Evolutionary conservation across 2,888 invertebrate species (phyloP), one percentile per base, ranked within the genome.

Genomic region (Scaptomyza cyrtandrae): DNA sequence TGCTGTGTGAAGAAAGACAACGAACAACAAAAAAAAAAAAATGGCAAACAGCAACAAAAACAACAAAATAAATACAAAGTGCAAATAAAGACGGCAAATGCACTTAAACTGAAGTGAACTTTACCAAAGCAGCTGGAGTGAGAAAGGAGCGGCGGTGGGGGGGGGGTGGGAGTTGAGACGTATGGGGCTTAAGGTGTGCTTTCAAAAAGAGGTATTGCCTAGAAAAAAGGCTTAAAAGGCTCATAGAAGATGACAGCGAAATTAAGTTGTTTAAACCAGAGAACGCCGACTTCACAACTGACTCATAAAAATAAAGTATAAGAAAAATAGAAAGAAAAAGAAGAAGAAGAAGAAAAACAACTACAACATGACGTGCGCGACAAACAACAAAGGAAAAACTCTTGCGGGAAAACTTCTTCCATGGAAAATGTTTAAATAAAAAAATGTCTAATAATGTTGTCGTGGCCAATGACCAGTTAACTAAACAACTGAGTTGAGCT

Each of bases 81-180:
- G 81, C 82, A 87, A 86, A 86, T 81, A 85, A 89, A 85, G 74
- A 85, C 71, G 63, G 66, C 69, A 81, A 86, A 87, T 86, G 88
- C 89, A 89, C 86, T 86, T 89, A 89, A 89, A 89, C 86, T 75
- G 67, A 71, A 82, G 82, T 86, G 86, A 89, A 86, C 89, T 89
- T 74, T 75, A 55, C 63, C 41, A 41, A 73, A 58, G 73, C 77
- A 71, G 53, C 53, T 41, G 7, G 13, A 35, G 35, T 37, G 24
- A 19, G 14, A 29, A 6, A 29, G 7, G 16, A 19, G 46, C 16
- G n/a, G n/a, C 11, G 9, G n/a, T 2, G 19, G 43, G 11, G 7
- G 6, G 13, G 35, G 35, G n/a, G 35, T 6, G 14, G n/a, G n/a
- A n/a, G 3, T 16, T 0, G 9, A 13, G 13, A 13, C 5, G 9